Evolutionary conservation across 1,140 invertebrate genomes (phyloP).

Genomic region (Dufourea novaeangliae): DNA sequence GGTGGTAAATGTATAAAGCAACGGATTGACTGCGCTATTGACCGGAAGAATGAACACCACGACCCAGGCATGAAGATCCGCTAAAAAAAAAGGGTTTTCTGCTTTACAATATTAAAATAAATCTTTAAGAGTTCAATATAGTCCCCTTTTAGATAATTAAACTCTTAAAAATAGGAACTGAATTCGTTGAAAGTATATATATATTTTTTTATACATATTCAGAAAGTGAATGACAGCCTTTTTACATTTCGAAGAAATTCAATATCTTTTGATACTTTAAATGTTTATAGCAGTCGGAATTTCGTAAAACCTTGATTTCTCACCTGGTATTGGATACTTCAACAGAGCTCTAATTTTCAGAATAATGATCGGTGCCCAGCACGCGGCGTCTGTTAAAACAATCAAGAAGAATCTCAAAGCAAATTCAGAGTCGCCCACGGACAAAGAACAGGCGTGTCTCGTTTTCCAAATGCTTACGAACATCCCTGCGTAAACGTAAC

Average conservation of each 20-base stretch:
- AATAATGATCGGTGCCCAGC: slow-evolving; percentile 89
- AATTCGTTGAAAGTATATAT: too few relatives aligned
- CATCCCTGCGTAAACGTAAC: slow-evolving; percentile 85
- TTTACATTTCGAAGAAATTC: too few relatives aligned
- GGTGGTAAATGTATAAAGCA: slow-evolving; percentile 91
- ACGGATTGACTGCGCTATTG: slow-evolving; percentile 90
- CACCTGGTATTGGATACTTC: slow-evolving; percentile 75
- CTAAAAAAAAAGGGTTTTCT: slow-evolving; percentile 73
- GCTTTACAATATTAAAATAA: too few relatives aligned
- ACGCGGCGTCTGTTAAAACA: slow-evolving; percentile 87
- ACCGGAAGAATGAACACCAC: slow-evolving; percentile 90
- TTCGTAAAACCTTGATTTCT: slow-evolving; percentile 46
- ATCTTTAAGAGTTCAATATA: too few relatives aligned
- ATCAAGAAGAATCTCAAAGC: slow-evolving; percentile 89
- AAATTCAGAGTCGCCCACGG: slow-evolving; percentile 85
- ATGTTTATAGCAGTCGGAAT: too few relatives aligned
- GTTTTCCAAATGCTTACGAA: slow-evolving; percentile 86
- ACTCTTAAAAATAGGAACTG: too few relatives aligned
- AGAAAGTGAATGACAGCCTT: too few relatives aligned
- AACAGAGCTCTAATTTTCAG: slow-evolving; percentile 86
- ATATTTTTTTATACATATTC: too few relatives aligned
- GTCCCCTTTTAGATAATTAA: too few relatives aligned
- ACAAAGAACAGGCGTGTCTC: slow-evolving; percentile 83
- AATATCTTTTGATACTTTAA: too few relatives aligned
- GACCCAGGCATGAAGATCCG: slow-evolving; percentile 88